Evolutionary conservation across 2,113 vertebrate species (phyloP).

Genomic region (Mellivora capensis): DNA sequence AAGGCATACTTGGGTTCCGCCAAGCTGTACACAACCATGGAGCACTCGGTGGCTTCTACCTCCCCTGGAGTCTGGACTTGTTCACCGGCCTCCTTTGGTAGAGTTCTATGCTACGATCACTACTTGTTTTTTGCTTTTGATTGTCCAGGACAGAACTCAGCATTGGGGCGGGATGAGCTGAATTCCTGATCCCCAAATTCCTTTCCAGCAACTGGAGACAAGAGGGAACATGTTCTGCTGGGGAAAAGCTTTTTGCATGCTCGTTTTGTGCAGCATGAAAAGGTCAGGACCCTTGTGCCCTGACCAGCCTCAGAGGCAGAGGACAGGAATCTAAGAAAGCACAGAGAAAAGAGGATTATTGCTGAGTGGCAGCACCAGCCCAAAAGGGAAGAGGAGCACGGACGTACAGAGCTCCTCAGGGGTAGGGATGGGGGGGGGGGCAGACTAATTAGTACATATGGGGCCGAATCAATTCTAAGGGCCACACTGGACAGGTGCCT

Average conservation of each 20-base stretch:
- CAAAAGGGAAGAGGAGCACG: constrained; percentile 57
- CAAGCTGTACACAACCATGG: not conserved
- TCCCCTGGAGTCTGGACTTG: not conserved
- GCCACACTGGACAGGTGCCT: not conserved
- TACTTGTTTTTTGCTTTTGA: constrained; percentile 77
- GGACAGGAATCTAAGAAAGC: constrained; percentile 63
- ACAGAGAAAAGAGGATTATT: constrained; percentile 78
- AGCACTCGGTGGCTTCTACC: not conserved
- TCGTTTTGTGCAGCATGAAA: constrained; percentile 70
- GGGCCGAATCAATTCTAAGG: constrained; percentile 44
- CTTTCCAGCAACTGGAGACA: constrained; percentile 60
- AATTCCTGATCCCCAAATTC: constrained; percentile 47
- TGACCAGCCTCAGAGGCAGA: constrained; percentile 65
- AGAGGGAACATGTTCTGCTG: constrained; percentile 58
- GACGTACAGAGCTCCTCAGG: constrained; percentile 23
- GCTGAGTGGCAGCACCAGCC: constrained; percentile 81
- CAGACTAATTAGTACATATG: not conserved
- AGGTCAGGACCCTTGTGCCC: constrained; percentile 59
- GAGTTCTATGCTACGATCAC: not conserved
- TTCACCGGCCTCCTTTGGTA: not conserved
- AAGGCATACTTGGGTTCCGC: constrained; percentile 19
- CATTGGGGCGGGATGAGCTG: constrained; percentile 44
- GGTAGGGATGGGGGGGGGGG: not conserved
- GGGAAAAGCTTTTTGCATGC: constrained; percentile 54
- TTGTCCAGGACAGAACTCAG: constrained; percentile 80